Evolutionary conservation across 2,113 vertebrate genomes (phyloP).

Genomic region (Oncorhynchus kisutch): DNA sequence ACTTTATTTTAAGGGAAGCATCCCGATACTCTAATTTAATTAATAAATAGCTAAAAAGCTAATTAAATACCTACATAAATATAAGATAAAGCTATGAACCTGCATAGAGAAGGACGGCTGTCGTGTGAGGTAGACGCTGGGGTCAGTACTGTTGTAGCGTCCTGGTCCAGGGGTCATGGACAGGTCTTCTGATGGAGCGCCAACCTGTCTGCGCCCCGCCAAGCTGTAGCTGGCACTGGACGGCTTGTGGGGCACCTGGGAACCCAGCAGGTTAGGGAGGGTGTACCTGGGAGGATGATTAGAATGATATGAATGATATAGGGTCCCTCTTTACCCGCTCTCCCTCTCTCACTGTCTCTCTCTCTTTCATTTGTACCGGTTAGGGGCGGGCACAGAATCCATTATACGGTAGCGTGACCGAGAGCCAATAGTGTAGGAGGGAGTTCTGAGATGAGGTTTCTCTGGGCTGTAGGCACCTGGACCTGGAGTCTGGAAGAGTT

Average conservation of each 20-base stretch:
- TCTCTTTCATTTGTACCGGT: constrained; percentile 56
- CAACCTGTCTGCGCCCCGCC: constrained; percentile 46
- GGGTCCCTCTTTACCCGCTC: not conserved
- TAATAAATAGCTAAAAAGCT: too few species aligned
- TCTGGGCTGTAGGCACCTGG: constrained; percentile 86
- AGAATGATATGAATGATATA: not conserved
- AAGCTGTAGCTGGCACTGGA: constrained; percentile 79
- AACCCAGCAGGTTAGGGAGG: constrained; percentile 80
- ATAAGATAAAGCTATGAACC: too few species aligned
- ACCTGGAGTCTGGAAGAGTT: constrained; percentile 74
- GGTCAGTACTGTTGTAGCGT: constrained; percentile 76
- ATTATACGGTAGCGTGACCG: constrained; percentile 73
- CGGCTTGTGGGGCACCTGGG: constrained; percentile 70
- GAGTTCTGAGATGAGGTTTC: constrained; percentile 74
- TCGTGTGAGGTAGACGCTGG: constrained; percentile 71
- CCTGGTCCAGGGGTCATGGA: constrained; percentile 78
- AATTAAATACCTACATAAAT: too few species aligned
- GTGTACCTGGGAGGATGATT: constrained; percentile 66
- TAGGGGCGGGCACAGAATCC: constrained; percentile 78
- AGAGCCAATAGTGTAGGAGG: constrained; percentile 79
- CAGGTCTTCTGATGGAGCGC: constrained; percentile 73
- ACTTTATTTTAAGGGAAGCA: too few species aligned
- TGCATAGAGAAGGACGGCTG: constrained; percentile 79
- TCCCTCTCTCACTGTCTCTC: not conserved
- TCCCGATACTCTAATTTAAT: too few species aligned